These are phyloP conservation scores for Megaceryle alcyon DNA, from an alignment of 2,797 vertebrate species.

Conservation along the genomic window DNA sequence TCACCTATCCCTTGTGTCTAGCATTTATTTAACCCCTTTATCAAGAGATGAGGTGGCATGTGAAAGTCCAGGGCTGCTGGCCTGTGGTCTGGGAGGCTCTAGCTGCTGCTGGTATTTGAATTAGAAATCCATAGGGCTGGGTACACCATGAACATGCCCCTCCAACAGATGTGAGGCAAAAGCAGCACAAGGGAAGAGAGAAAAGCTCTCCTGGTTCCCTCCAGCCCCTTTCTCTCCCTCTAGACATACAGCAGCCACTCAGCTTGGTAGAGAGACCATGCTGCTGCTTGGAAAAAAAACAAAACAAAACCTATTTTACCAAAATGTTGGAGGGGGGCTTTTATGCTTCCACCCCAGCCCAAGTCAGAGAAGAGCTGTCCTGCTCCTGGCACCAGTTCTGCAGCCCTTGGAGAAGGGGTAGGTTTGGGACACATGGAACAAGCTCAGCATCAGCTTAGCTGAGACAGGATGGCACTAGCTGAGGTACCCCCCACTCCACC, in stretches of 20 bases:
- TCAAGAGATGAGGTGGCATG: accelerated
- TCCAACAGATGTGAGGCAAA: not conserved
- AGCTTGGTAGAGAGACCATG: accelerated
- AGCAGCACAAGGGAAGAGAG: not conserved
- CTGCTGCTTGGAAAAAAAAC: not conserved
- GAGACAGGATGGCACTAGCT: not conserved
- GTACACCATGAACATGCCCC: accelerated
- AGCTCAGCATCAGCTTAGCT: not conserved
- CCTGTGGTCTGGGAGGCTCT: not conserved
- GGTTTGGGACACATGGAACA: not conserved
- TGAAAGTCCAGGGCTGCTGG: not conserved
- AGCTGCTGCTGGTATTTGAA: not conserved
- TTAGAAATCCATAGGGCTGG: not conserved
- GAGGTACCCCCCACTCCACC: not conserved
- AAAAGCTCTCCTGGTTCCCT: not conserved
- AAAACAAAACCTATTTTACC: not conserved
- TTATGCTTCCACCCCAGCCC: not conserved
- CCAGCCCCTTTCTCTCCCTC: not conserved
- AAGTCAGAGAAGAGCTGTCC: not conserved
- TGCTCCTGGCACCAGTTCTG: not conserved
- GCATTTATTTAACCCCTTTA: not conserved
- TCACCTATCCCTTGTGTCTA: not conserved
- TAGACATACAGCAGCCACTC: not conserved
- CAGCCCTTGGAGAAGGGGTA: not conserved
- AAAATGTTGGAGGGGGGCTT: not conserved